phyloP scores from a whole-genome alignment of 2,888 invertebrate species.

The Eupeodes luniger region DNA sequence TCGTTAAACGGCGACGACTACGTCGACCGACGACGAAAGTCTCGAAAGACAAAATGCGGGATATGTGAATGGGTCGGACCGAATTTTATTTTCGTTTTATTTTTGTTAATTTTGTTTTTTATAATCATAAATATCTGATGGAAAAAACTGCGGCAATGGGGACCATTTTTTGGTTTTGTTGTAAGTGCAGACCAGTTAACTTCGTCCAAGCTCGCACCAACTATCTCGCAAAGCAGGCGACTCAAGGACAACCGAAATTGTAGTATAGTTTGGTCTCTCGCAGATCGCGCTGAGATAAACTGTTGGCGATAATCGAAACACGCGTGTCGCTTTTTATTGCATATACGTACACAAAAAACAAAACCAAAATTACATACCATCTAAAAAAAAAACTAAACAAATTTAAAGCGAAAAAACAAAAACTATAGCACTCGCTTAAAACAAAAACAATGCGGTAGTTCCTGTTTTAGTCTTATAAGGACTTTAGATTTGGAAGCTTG shows the following conservation, averaged over 20 bases:
- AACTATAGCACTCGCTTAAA: not conserved
- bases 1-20: constrained; percentile 63
- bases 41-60: constrained; percentile 61
- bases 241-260: constrained; percentile 74
- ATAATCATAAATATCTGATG: constrained; percentile 67
- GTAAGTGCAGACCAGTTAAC: constrained; percentile 48
- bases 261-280: constrained; percentile 37
- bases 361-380: constrained; percentile 6
- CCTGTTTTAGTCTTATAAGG: constrained; percentile 52
- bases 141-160: constrained; percentile 17
- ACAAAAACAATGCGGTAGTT: constrained; percentile 49
- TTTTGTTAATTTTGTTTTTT: constrained; percentile 49
- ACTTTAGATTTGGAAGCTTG: constrained; percentile 4
- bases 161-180: constrained; percentile 13
- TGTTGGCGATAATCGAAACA: constrained; percentile 74
- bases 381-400: not conserved
- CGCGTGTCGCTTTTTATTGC: constrained; percentile 74
- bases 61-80: constrained; percentile 58
- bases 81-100: not conserved
- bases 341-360: constrained; percentile 22
- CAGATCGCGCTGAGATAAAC: constrained; percentile 75
- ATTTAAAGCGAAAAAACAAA: constrained; percentile 21
- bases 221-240: constrained; percentile 14
- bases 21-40: constrained; percentile 69
- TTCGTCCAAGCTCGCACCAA: constrained; percentile 14